A percentile compares a stretch with the other conserved stretches of the same genome.
phyloP scores from a whole-genome alignment of 2,888 invertebrate species.

The Rhagium mordax region DNA sequence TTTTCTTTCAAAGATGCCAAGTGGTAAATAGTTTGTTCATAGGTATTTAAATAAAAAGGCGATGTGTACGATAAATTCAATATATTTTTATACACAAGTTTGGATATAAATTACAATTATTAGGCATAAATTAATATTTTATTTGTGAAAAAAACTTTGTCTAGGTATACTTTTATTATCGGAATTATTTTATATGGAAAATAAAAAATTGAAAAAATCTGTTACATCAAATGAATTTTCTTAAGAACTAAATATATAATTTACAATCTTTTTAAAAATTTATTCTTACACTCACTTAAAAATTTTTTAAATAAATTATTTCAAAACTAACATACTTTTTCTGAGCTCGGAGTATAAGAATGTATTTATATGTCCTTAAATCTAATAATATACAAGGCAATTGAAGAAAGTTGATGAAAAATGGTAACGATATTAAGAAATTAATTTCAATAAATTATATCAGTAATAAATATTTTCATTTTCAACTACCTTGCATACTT shows the following conservation, averaged over 20 bases:
- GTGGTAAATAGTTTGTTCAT: background rate
- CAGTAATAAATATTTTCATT: conserved; percentile 41
- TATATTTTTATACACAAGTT: conserved; percentile 69
- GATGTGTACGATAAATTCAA: conserved; percentile 64
- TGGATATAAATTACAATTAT: conserved; percentile 68
- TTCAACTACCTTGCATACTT: conserved; percentile 49
- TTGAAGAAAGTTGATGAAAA: conserved; percentile 38
- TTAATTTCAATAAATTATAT: conserved; percentile 46
- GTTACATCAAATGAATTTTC: conserved; percentile 55
- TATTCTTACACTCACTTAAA: conserved; percentile 47
- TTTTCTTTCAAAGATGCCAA: background rate
- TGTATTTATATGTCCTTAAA: conserved; percentile 43
- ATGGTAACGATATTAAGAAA: conserved; percentile 51
- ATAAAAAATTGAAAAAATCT: conserved; percentile 42
- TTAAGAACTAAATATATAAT: conserved; percentile 53
- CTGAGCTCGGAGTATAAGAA: conserved; percentile 48
- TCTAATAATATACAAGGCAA: conserved; percentile 44
- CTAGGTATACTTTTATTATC: conserved; percentile 46
- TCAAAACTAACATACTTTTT: conserved; percentile 30
- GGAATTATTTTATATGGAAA: conserved; percentile 34
- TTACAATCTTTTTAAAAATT: conserved; percentile 53
- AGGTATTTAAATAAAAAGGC: conserved; percentile 7
- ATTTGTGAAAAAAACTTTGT: conserved; percentile 62
- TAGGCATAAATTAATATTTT: conserved; percentile 64
- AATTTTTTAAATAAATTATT: conserved; percentile 44